Evolutionary conservation across 1,140 invertebrate species (phyloP), one percentile per base, ranked within the genome.

Genomic region (Globodera rostochiensis): DNA sequence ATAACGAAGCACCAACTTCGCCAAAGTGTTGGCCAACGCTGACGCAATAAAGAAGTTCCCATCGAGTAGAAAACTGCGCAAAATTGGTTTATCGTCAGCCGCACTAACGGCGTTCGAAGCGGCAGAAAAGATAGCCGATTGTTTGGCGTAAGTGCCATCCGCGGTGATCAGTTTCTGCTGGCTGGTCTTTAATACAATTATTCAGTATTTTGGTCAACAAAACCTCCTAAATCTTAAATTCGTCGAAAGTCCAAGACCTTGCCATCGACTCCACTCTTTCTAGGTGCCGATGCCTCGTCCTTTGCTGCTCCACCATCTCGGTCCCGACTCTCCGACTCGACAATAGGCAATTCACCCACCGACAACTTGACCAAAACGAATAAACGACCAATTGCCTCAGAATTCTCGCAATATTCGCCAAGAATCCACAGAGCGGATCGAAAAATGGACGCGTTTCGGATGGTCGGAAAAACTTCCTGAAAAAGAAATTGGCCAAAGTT

Each of bases 81-180:
- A 90, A 64, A 94, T 93, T 19, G 95, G 95, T 47, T 76, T 83
- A 8, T 82, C 85, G 47, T 75, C 25, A 8, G 73, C 60, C 4
- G 92, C 50, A 15, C n/a, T 60, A 46, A 67, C n/a, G 7, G 57
- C 57, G 13, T 73, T 75, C 6, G 49, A 50, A 8, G 92, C 91
- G 7, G 93, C 91, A 81, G 95, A 92, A 88, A 94, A 97, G 90
- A 99, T 97, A 74, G 95, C 96, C 85, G 95, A 98, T 90, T 99
- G 97, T 5, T 96, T 95, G 50, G 96, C 97, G 90, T 99, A 99
- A 6, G 97, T 98, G 69, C 98, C 98, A 92, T 99, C 97, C 47
- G 95, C 96, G 60, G 96, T 97, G n/a, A 98, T 95, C 53, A 95
- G 90, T 83, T 76, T n/a, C 11, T 64, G 92, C 91, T 8, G 92